Conservation (phyloP, 2,797 vertebrate species). For the Neosalanx taihuensis region DNA sequence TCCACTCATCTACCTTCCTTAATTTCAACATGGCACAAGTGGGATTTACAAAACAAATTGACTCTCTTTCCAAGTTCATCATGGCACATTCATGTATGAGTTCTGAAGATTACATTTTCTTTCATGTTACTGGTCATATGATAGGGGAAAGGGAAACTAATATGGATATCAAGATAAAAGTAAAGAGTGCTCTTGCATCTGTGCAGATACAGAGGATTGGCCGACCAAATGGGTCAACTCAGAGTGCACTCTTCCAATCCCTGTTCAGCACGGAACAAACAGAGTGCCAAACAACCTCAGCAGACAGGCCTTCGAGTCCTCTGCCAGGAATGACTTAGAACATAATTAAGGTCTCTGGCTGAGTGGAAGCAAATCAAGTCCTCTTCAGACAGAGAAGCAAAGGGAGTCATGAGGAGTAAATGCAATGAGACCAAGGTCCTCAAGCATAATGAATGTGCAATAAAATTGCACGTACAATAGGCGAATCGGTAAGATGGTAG, state of each 20-base stretch:
- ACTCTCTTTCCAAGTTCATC: slow-evolving; percentile 67
- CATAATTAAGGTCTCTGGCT: slow-evolving; percentile 73
- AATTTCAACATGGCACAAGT: slow-evolving; percentile 66
- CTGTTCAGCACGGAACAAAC: slow-evolving; percentile 60
- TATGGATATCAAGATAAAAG: slow-evolving; percentile 54
- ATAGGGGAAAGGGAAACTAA: not conserved
- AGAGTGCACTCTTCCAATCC: slow-evolving; percentile 62
- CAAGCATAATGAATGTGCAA: too few species aligned
- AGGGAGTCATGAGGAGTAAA: slow-evolving; percentile 63
- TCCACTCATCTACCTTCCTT: slow-evolving; percentile 58
- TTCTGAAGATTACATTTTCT: slow-evolving; percentile 41
- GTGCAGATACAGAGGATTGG: slow-evolving; percentile 50
- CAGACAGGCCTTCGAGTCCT: slow-evolving; percentile 73
- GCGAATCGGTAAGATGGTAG: not conserved
- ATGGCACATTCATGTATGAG: slow-evolving; percentile 63
- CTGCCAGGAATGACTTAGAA: slow-evolving; percentile 78
- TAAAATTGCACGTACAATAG: too few species aligned
- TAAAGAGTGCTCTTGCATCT: slow-evolving; percentile 49
- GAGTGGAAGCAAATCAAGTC: slow-evolving; percentile 72
- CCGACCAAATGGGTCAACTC: slow-evolving; percentile 55
- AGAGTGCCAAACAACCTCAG: slow-evolving; percentile 69
- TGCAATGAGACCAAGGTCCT: slow-evolving; percentile 35
- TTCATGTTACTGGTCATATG: slow-evolving; percentile 38
- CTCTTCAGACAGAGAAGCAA: slow-evolving; percentile 61
- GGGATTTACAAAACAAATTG: slow-evolving; percentile 71